phyloP scores from a whole-genome alignment of 2,113 vertebrate species.

The Forbesichthys papilliferus region DNA sequence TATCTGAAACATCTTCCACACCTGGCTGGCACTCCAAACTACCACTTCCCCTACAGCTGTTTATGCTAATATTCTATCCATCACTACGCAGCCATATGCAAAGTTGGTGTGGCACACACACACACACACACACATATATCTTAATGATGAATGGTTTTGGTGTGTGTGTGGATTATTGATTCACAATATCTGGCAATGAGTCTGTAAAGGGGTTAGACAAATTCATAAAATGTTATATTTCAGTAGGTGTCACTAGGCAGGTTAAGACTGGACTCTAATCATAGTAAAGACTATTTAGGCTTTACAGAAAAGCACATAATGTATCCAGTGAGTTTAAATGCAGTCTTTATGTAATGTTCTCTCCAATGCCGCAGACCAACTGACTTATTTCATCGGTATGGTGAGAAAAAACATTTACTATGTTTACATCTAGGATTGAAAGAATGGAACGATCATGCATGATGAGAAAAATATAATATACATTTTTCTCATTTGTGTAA shows the following conservation, averaged over 20 bases:
- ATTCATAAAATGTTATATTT: neutral
- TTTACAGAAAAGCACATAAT: too few species aligned
- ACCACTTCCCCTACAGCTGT: too few species aligned
- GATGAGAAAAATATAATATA: neutral
- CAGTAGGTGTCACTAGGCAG: neutral
- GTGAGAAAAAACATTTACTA: neutral
- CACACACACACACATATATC: too few species aligned
- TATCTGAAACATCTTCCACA: too few species aligned
- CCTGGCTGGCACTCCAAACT: too few species aligned
- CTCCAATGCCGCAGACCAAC: neutral
- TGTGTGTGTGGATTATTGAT: conserved; percentile 3
- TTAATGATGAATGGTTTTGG: conserved; percentile 24
- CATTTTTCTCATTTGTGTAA: too few species aligned
- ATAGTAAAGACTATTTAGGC: conserved; percentile 15
- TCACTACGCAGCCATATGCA: too few species aligned
- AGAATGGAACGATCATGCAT: neutral
- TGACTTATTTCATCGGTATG: neutral
- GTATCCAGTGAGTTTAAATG: too few species aligned
- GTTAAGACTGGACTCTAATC: too few species aligned
- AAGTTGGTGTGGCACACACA: too few species aligned
- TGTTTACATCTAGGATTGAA: neutral
- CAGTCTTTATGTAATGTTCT: neutral
- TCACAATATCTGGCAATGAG: conserved; percentile 24
- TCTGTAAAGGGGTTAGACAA: conserved; percentile 10
- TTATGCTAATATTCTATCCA: too few species aligned